Base-by-base conservation (phyloP, 2,113 vertebrate species). In the Gadus macrocephalus region DNA sequence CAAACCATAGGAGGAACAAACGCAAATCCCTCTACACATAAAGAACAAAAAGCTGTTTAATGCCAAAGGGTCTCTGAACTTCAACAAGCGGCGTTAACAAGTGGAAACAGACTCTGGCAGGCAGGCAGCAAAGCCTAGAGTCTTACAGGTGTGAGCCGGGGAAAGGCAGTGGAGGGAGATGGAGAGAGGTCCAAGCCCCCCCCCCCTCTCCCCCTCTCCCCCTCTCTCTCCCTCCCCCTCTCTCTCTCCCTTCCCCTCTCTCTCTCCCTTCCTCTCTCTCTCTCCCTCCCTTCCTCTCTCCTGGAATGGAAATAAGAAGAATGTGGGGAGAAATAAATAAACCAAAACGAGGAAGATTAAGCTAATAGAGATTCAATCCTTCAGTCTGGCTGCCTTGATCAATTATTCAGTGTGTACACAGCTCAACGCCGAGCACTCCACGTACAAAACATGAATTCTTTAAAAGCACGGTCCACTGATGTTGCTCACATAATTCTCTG, bases 351-450 rank as follows among this genome's bases (percentile, higher is more conserved):
- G 78, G 86, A 78, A 91, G 91, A 91, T 89, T 89, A 91, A 86
- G 79, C 85, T 91, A 92, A 91, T 90, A 90, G 83, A 89, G 88
- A 91, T 91, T 89, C 89, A 90, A 91, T 87, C 82, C 84, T 86
- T 88, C 89, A 90, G 89, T 87, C 82, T 77, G 87, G 83, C 84
- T 84, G 86, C 73, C 83, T 87, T 85, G 84, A 90, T 92, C 90
- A 90, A 91, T 93, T 89, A 90, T 91, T 93, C 90, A 91, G 86
- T 79, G 81, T 85, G 85, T 87, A 88, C 87, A 89, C 82, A 90
- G 81, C 80, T 75, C 73, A 80, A 91, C 81, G 78, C 86, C 78
- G 70, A 81, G 86, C 81, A 85, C 87, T 88, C 85, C 85, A 90
- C 81, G 89, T 89, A 88, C 88, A 90, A 88, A 90, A 90, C 88